Conservation (phyloP, 2,797 vertebrate genomes). For the Poeciliopsis presidionis region DNA sequence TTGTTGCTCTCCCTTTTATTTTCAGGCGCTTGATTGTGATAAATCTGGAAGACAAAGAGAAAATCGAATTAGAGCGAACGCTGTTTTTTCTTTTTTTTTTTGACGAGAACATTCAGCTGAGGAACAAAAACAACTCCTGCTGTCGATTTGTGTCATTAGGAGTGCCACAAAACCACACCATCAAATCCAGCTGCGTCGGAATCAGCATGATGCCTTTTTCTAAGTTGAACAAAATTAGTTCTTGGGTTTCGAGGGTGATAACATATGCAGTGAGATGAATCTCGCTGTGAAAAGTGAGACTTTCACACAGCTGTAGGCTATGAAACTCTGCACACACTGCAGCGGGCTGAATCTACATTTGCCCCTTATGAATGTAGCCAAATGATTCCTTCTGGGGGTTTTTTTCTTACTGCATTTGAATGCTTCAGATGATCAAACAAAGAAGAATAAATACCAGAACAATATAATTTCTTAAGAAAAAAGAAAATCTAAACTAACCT, state of each 20-base stretch:
- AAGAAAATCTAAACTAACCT: background rate
- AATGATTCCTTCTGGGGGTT: background rate
- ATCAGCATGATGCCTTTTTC: background rate
- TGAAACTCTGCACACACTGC: slow-evolving; percentile 14
- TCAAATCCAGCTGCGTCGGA: background rate
- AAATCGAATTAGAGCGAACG: slow-evolving; percentile 5
- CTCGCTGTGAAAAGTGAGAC: slow-evolving; percentile 56
- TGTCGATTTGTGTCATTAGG: background rate
- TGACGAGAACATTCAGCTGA: slow-evolving; percentile 13
- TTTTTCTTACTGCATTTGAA: background rate
- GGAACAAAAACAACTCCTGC: slow-evolving; percentile 1
- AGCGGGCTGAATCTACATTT: slow-evolving; percentile 25
- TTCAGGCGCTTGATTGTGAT: slow-evolving; percentile 31
- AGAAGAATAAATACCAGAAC: background rate
- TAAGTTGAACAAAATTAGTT: slow-evolving; percentile 9
- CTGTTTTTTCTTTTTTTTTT: background rate
- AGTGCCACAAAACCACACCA: background rate
- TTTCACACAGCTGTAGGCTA: slow-evolving; percentile 55
- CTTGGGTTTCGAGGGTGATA: slow-evolving; percentile 34
- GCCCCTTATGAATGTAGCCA: background rate
- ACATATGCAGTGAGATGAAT: slow-evolving; percentile 43
- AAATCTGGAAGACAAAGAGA: slow-evolving; percentile 46
- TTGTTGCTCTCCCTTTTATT: background rate
- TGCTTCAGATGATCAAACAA: background rate
- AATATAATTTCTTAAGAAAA: background rate